Percentiles rank a stretch among this genome's conserved stretches.
Conservation (phyloP, 2,888 invertebrate genomes). For the Polymixis lichenea region DNA sequence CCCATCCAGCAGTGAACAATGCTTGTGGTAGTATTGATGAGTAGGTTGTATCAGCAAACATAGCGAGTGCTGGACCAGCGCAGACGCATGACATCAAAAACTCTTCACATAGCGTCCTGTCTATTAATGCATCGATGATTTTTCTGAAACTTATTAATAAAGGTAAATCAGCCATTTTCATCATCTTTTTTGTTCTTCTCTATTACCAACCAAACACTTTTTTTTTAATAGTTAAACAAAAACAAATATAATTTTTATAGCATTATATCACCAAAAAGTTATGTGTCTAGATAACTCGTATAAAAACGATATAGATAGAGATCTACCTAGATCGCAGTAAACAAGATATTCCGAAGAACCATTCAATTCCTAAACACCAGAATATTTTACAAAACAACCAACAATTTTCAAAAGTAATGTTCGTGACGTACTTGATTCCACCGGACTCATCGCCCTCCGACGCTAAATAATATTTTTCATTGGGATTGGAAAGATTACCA, state of each 20-base stretch:
- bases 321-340: background rate
- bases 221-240: background rate
- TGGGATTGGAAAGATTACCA: slow-evolving; percentile 33
- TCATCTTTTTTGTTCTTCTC: background rate
- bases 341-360: background rate
- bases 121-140: slow-evolving; percentile 80
- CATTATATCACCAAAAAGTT: background rate
- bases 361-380: background rate
- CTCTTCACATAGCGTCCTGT: slow-evolving; percentile 90
- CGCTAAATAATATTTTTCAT: slow-evolving; percentile 47
- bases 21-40: slow-evolving; percentile 90
- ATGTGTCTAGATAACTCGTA: background rate
- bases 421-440: slow-evolving; percentile 59
- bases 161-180: background rate
- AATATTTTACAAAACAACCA: background rate
- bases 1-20: slow-evolving; percentile 87
- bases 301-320: background rate
- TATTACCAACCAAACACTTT: background rate
- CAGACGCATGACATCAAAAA: slow-evolving; percentile 90
- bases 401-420: background rate
- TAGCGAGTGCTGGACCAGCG: slow-evolving; percentile 88
- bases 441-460: slow-evolving; percentile 43
- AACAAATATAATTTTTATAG: background rate
- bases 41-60: slow-evolving; percentile 90
- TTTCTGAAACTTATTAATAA: slow-evolving; percentile 67